Evolutionary conservation across 2,888 invertebrate species (phyloP).

Genomic region (Rhagium mordax): DNA sequence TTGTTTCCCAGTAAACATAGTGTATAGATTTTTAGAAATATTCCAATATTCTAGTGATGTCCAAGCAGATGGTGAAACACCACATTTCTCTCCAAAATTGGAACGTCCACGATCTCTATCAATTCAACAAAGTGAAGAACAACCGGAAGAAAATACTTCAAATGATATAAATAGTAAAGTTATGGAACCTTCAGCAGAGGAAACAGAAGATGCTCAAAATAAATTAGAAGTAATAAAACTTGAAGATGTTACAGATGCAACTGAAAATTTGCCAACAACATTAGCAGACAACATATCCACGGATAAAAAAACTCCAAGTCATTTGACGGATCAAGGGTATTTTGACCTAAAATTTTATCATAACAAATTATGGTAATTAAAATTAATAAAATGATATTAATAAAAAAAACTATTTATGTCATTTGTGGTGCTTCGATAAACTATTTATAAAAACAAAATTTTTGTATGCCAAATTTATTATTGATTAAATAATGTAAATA

Average conservation of each 20-base stretch:
- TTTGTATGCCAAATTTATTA: background rate
- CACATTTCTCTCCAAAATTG: conserved; percentile 59
- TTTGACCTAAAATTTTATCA: conserved; percentile 86
- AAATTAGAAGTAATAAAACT: conserved; percentile 13
- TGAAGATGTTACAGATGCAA: conserved; percentile 21
- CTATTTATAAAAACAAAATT: background rate
- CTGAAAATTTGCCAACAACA: conserved; percentile 35
- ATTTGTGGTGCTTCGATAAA: background rate
- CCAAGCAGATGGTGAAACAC: conserved; percentile 43
- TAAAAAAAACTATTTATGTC: background rate
- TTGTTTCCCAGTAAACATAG: conserved; percentile 65
- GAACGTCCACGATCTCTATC: conserved; percentile 72
- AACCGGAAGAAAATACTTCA: conserved; percentile 53
- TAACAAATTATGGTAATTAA: conserved; percentile 81
- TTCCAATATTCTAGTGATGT: conserved; percentile 65
- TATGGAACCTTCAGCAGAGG: conserved; percentile 33
- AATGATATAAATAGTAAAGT: conserved; percentile 51
- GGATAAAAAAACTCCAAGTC: conserved; percentile 66
- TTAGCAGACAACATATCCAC: conserved; percentile 58
- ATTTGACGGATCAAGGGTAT: conserved; percentile 77
- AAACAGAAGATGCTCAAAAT: conserved; percentile 27
- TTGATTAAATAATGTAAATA: background rate
- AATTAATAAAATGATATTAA: too few species aligned
- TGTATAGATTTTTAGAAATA: conserved; percentile 39
- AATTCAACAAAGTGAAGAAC: conserved; percentile 71